Conservation (phyloP, 2,797 vertebrate genomes). For the Erithacus rubecula region DNA sequence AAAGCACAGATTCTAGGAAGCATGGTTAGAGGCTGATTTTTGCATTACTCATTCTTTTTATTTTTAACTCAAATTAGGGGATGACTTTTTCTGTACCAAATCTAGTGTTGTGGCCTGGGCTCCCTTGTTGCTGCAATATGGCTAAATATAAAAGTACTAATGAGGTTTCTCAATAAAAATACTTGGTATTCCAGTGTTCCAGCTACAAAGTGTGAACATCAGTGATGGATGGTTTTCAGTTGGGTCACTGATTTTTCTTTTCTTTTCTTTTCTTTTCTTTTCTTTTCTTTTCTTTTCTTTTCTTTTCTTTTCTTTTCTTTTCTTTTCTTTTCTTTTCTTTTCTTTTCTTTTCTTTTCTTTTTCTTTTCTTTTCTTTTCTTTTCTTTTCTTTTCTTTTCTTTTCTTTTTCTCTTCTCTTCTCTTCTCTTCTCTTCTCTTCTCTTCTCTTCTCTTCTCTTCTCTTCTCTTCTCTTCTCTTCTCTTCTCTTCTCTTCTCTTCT, state of each 20-base stretch:
- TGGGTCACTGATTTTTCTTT: neutral
- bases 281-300: no score
- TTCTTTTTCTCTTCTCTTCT: no score
- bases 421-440: no score
- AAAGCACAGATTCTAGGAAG: slow-evolving; percentile 44
- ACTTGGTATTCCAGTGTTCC: neutral
- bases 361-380: no score
- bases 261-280: no score
- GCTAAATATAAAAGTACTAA: neutral
- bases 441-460: no score
- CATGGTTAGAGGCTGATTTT: neutral
- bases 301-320: no score
- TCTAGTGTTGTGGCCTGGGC: neutral
- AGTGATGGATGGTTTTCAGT: neutral
- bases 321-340: no score
- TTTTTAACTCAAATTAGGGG: slow-evolving; percentile 30
- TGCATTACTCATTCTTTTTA: slow-evolving; percentile 31
- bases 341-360: no score
- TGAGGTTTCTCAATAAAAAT: slow-evolving; percentile 6
- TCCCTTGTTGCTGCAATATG: neutral
- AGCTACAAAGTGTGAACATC: slow-evolving; percentile 32
- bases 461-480: no score
- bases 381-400: neutral
- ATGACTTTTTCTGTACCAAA: neutral
- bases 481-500: no score